A percentile compares a stretch with the other conserved stretches of the same genome.
These are phyloP conservation scores for Anthopleura xanthogrammica DNA, from an alignment of 92 coral and sea anemone species.

Conservation along the genomic window DNA sequence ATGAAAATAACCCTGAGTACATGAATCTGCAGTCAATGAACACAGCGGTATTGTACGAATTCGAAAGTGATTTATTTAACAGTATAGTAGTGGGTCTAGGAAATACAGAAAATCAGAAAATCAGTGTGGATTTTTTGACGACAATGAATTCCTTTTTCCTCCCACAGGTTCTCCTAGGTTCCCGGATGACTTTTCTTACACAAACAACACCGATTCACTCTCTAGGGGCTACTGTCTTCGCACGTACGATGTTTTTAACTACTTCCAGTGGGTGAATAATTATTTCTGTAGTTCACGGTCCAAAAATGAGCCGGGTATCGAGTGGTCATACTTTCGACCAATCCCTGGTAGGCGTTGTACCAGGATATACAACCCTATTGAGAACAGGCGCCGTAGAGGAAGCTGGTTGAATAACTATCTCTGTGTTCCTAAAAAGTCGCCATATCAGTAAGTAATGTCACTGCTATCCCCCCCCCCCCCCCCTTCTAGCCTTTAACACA, in stretches of 20 bases:
- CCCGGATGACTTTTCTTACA: constrained; percentile 79
- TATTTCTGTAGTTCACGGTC: constrained; percentile 67
- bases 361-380: constrained; percentile 62
- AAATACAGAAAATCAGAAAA: no score
- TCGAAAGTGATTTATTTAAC: no score
- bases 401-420: constrained; percentile 78
- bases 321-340: constrained; percentile 62
- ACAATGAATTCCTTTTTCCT: neutral
- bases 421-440: constrained; percentile 64
- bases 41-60: no score
- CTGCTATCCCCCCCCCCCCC: no score
- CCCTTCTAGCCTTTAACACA: no score
- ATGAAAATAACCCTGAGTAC: no score
- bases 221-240: constrained; percentile 56
- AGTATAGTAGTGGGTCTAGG: neutral
- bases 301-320: constrained; percentile 64
- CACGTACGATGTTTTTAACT: constrained; percentile 62
- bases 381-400: constrained; percentile 19
- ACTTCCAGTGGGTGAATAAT: constrained; percentile 47
- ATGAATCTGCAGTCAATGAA: no score
- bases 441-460: constrained; percentile 61
- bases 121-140: no score
- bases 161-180: constrained; percentile 72
- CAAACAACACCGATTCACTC: constrained; percentile 31
- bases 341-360: constrained; percentile 64